Percentiles rank a stretch among this genome's conserved stretches.
phyloP scores from a whole-genome alignment of 2,888 invertebrate genomes.

The Torymus auratus region DNA sequence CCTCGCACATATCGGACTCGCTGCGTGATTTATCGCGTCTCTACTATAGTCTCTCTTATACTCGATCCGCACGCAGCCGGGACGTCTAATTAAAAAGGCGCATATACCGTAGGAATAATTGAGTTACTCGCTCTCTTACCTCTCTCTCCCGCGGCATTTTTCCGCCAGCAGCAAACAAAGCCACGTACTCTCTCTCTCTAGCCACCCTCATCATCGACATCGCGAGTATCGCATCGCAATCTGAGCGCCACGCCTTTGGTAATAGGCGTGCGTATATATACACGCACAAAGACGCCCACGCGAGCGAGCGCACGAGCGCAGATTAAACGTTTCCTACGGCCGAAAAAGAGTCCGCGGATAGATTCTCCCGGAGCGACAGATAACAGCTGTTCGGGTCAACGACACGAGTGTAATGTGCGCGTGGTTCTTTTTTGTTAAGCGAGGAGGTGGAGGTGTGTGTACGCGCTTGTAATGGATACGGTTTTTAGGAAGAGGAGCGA shows the following conservation, averaged over 20 bases:
- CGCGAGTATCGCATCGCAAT: conserved; percentile 32
- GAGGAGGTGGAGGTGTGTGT: too few species aligned
- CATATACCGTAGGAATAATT: conserved; percentile 43
- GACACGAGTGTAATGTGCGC: background rate
- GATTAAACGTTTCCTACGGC: conserved; percentile 36
- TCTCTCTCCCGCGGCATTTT: background rate
- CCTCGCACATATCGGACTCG: too few species aligned
- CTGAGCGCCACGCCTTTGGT: conserved; percentile 52
- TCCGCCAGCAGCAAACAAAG: conserved; percentile 20
- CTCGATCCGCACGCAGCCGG: too few species aligned
- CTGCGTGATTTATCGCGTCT: too few species aligned
- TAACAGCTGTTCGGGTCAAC: conserved; percentile 29
- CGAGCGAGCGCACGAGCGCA: conserved; percentile 24
- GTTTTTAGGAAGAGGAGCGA: too few species aligned
- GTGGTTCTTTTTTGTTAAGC: too few species aligned
- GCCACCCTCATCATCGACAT: conserved; percentile 29
- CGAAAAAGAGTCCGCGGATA: background rate
- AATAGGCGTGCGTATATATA: background rate
- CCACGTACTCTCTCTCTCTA: conserved; percentile 7
- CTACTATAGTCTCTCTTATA: too few species aligned
- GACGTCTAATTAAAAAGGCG: conserved; percentile 37
- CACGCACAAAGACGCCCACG: conserved; percentile 41
- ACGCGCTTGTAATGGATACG: too few species aligned
- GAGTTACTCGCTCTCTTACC: conserved; percentile 31
- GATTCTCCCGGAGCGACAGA: conserved; percentile 35